Percentiles rank a stretch among this genome's conserved stretches.
Conservation (phyloP, 2,888 invertebrate species). For the Fragum sueziense region DNA sequence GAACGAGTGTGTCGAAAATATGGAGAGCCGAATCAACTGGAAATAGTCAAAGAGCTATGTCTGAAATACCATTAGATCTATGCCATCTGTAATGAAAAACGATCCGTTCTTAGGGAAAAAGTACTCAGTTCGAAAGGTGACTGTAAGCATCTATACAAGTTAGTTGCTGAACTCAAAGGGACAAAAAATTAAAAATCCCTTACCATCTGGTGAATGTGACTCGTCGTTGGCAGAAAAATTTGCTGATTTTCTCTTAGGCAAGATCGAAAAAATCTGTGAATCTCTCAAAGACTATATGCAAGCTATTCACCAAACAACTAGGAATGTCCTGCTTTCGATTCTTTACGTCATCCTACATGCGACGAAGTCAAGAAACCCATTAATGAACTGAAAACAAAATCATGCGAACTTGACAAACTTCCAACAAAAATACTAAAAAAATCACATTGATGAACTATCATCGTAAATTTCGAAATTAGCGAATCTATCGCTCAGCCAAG, state of each 20-base stretch:
- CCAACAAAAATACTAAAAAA: constrained; percentile 8
- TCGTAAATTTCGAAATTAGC: constrained; percentile 25
- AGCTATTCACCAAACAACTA: background rate
- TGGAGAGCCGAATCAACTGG: background rate
- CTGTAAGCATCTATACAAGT: background rate
- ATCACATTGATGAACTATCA: background rate
- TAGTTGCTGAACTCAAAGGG: background rate
- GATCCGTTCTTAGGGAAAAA: background rate
- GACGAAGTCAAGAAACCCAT: constrained; percentile 19
- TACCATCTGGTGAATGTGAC: background rate
- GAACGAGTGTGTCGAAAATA: constrained; percentile 14
- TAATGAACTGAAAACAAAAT: constrained; percentile 25
- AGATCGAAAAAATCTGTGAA: too few relatives aligned
- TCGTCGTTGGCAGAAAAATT: too few relatives aligned
- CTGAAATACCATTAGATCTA: too few relatives aligned
- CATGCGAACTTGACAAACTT: constrained; percentile 32
- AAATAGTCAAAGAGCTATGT: background rate
- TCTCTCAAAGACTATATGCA: background rate
- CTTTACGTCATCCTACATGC: constrained; percentile 2
- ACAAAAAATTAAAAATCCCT: background rate
- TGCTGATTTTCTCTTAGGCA: too few relatives aligned
- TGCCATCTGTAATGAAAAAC: too few relatives aligned
- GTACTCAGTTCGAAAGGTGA: background rate
- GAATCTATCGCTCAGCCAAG: constrained; percentile 27
- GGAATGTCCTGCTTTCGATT: too few relatives aligned